Evolutionary conservation across 2,797 vertebrate genomes (phyloP), one percentile per base, ranked within the genome.

Genomic region (Acanthurus tractus): DNA sequence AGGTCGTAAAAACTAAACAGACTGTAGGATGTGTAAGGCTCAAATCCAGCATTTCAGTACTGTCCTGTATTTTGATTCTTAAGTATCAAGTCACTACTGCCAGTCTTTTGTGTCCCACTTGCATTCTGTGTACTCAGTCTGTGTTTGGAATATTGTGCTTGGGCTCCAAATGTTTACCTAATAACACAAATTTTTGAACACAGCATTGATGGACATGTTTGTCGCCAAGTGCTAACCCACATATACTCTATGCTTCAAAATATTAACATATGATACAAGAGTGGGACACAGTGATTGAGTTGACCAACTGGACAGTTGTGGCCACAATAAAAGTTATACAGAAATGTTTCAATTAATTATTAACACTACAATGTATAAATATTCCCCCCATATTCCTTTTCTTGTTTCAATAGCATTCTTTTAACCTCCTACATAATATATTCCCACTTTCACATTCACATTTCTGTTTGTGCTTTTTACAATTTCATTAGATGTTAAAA

Each of bases 381-480:
- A 23, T 38, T 3, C 18, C 4, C 10, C 58, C 56, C 45, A 2
- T 45, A 45, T 83, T 69, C 9, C 76, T 82, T 78, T 42, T 88
- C 79, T 81, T 59, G 48, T 77, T 84, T 78, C 45, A 68, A 79
- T 63, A 78, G 70, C n/a, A 54, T 83, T 82, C 54, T 57, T 70
- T 78, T 50, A 79, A 83, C 71, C 80, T 80, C 76, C 78, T 81
- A 72, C 70, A 86, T 86, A 76, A 82, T 78, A 71, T 89, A 91
- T 93, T 91, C 88, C 86, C 70, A 81, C 82, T 65, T 88, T 87
- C 78, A 90, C 84, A 89, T 90, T 94, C 83, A 91, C 84, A 89
- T 87, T 90, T 84, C 63, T 70, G 63, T 76, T 93, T 94, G 93
- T 94, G 94, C 93, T 94, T 94, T 79, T 86, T 83, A 85, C 59